These are phyloP conservation scores for Hystrix brachyura DNA, from an alignment of 2,113 vertebrate species.

Conservation along the genomic window DNA sequence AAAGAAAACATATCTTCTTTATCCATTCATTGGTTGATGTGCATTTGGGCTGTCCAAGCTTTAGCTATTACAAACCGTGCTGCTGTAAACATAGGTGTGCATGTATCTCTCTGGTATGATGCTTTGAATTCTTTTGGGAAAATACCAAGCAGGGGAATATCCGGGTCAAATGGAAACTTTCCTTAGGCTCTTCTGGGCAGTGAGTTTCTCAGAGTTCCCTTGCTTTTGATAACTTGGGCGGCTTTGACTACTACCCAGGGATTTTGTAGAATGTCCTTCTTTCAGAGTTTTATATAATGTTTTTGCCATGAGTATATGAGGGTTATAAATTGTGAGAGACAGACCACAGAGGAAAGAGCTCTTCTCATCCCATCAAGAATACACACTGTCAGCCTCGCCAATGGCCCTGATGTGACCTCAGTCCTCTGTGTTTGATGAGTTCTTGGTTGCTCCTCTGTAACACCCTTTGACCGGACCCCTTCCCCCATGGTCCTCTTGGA, in stretches of 20 bases:
- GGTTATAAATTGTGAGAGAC: neutral
- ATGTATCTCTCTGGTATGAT: too few species aligned
- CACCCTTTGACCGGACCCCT: neutral
- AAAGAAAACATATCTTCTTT: too few species aligned
- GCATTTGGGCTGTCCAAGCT: too few species aligned
- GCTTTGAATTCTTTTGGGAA: too few species aligned
- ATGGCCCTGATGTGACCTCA: neutral
- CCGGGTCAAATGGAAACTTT: too few species aligned
- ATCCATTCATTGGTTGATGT: too few species aligned
- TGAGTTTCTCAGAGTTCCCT: neutral
- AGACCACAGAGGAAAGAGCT: neutral
- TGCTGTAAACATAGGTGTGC: too few species aligned
- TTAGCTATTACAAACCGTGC: too few species aligned
- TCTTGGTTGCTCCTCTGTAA: neutral
- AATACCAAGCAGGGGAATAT: too few species aligned
- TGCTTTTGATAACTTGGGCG: neutral
- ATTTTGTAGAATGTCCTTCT: neutral
- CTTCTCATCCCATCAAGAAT: neutral
- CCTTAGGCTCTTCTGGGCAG: neutral
- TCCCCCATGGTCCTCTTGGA: neutral
- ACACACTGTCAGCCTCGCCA: too few species aligned
- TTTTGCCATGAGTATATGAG: neutral
- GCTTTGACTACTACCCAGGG: neutral
- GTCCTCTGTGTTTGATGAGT: neutral
- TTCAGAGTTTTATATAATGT: neutral